Evolutionary conservation across 1,140 invertebrate genomes (phyloP).

Genomic region (Hycleus phaleratus): DNA sequence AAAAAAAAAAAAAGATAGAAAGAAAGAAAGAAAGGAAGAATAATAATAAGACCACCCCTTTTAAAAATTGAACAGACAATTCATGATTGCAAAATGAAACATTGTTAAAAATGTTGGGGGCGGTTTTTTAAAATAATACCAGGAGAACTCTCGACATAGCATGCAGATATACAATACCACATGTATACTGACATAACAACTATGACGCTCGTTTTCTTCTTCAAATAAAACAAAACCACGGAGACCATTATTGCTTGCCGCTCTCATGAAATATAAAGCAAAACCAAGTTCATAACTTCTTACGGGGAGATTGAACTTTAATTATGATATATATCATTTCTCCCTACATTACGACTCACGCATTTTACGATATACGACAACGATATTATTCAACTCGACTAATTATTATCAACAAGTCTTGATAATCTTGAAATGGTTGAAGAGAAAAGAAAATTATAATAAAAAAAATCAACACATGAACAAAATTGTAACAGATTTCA

Average conservation of each 20-base stretch:
- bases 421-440: too few relatives aligned
- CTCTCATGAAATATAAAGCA: slow-evolving; percentile 15
- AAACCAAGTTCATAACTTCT: slow-evolving; percentile 16
- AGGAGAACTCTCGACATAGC: slow-evolving; percentile 1
- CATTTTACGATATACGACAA: slow-evolving; percentile 14
- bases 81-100: too few relatives aligned
- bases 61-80: too few relatives aligned
- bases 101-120: too few relatives aligned
- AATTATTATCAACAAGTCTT: slow-evolving; percentile 11
- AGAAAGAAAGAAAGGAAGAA: too few relatives aligned
- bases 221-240: slow-evolving; percentile 11
- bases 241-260: slow-evolving; percentile 11
- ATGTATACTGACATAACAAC: slow-evolving; percentile 11
- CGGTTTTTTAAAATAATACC: slow-evolving; percentile 7
- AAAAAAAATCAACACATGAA: too few relatives aligned
- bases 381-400: slow-evolving; percentile 11
- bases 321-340: slow-evolving; percentile 16
- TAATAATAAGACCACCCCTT: too few relatives aligned
- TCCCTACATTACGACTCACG: slow-evolving; percentile 13
- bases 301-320: slow-evolving; percentile 16
- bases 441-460: too few relatives aligned
- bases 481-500: too few relatives aligned
- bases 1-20: too few relatives aligned
- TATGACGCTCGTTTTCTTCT: slow-evolving; percentile 6
- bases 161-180: slow-evolving; percentile 8